Percentiles rank a stretch among this genome's conserved stretches.
Evolutionary conservation across 2,797 vertebrate species (phyloP).

Genomic region (Sebastes kiyomatsui): DNA sequence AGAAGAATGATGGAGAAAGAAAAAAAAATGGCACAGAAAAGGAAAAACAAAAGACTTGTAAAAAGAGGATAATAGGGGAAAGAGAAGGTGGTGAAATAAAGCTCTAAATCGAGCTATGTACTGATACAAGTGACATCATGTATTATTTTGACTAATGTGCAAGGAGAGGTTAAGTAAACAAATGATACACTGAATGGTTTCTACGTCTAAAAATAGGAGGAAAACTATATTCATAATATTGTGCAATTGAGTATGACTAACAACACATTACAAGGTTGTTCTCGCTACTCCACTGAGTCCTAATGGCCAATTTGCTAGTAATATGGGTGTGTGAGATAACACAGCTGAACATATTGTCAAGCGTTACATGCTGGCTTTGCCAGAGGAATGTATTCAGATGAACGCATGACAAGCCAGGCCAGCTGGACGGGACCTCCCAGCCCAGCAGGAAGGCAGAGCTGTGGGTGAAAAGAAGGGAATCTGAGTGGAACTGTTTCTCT

Average conservation of each 20-base stretch:
- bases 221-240: conserved; percentile 12
- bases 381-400: conserved; percentile 61
- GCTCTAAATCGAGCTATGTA: background rate
- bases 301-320: conserved; percentile 53
- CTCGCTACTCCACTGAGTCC: conserved; percentile 22
- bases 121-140: conserved; percentile 11
- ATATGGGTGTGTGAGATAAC: conserved; percentile 40
- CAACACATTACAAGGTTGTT: conserved; percentile 37
- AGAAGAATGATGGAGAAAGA: background rate
- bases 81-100: background rate
- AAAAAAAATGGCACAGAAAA: conserved; percentile 25
- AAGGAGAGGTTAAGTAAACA: conserved; percentile 22
- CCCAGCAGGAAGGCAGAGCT: conserved; percentile 14
- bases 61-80: conserved; percentile 6
- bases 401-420: conserved; percentile 50
- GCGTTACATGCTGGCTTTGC: conserved; percentile 46
- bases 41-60: conserved; percentile 11
- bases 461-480: conserved; percentile 22
- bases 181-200: conserved; percentile 1
- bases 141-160: conserved; percentile 15
- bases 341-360: conserved; percentile 41
- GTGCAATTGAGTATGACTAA: conserved; percentile 42
- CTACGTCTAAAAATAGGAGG: conserved; percentile 25
- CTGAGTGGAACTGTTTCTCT: conserved; percentile 19
- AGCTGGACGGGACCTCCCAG: conserved; percentile 41